Conservation (phyloP, 1,140 invertebrate species). For the Bactericera cockerelli region DNA sequence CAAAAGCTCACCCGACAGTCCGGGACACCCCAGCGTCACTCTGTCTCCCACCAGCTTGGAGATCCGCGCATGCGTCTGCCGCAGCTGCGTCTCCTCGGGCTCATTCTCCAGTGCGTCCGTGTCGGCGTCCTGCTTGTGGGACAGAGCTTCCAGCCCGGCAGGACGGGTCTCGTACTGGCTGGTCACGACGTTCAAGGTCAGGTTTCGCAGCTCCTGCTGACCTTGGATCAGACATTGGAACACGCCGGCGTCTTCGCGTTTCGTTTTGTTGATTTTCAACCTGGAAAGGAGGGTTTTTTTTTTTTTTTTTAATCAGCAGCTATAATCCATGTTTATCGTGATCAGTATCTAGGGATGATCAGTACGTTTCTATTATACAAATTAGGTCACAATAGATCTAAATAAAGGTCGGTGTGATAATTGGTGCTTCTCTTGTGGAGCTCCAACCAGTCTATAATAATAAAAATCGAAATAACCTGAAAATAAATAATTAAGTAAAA, state of each 20-base stretch:
- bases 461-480: no score
- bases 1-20: no score
- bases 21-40: neutral
- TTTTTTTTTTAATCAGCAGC: no score
- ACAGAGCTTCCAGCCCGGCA: neutral
- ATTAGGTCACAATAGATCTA: no score
- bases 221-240: neutral
- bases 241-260: neutral
- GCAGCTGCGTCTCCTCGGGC: neutral
- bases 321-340: no score
- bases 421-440: no score
- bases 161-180: neutral
- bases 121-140: neutral
- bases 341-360: no score
- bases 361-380: no score
- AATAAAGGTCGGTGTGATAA: no score
- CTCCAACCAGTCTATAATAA: no score
- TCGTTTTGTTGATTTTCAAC: neutral
- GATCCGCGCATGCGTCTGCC: neutral
- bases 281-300: no score
- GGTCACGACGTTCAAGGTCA: neutral
- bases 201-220: neutral
- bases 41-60: neutral
- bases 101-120: neutral
- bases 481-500: no score